A percentile compares a stretch with the other conserved stretches of the same genome.
Conservation (phyloP, 2,888 invertebrate genomes). For the Branchellion lobata region DNA sequence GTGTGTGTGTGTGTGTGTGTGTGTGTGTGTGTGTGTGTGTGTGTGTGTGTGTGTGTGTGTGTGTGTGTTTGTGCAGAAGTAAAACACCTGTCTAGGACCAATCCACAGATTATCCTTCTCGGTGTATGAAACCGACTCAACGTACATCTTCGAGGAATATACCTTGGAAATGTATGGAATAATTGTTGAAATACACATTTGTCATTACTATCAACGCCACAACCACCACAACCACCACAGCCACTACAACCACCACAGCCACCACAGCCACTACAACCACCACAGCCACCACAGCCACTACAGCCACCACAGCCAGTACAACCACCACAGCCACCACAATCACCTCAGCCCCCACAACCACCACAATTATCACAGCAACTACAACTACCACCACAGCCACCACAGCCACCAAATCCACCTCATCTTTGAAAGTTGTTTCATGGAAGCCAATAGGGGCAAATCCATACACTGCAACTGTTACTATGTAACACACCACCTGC, state of each 20-base stretch:
- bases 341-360: background rate
- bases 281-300: too few relatives aligned
- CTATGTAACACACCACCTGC: conserved; percentile 84
- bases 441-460: conserved; percentile 80
- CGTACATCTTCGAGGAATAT: conserved; percentile 85
- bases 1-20: background rate
- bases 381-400: background rate
- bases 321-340: conserved; percentile 5
- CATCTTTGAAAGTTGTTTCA: conserved; percentile 9
- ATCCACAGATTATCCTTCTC: conserved; percentile 86
- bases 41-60: background rate
- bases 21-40: background rate
- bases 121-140: conserved; percentile 65
- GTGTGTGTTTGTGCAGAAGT: background rate
- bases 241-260: background rate
- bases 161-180: conserved; percentile 72
- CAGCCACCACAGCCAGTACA: background rate
- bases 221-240: background rate
- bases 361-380: background rate
- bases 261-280: background rate
- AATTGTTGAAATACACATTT: background rate
- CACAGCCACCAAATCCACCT: conserved; percentile 5
- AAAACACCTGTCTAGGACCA: conserved; percentile 79
- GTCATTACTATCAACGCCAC: background rate
- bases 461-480: conserved; percentile 88